Evolutionary conservation across 30 jellyfish, hydroid and myxozoan genomes (phyloP).

Genomic region (Rhopilema esculentum): DNA sequence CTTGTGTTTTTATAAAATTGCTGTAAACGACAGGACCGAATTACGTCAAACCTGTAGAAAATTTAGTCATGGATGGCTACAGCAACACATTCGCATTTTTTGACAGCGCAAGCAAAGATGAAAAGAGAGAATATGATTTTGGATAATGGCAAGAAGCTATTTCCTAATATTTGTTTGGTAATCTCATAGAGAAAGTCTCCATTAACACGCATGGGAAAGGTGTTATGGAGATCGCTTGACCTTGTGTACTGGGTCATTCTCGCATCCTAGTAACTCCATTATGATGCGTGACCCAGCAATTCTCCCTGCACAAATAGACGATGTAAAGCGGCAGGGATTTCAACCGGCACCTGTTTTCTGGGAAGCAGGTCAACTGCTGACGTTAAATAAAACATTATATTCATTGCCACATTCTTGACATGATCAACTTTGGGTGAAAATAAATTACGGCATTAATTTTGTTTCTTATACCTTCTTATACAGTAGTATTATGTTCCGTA

Average conservation of each 20-base stretch:
- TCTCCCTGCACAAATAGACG: conserved; percentile 8
- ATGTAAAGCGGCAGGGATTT: conserved; percentile 43
- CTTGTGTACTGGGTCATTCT: conserved; percentile 60
- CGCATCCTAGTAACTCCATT: conserved; percentile 35
- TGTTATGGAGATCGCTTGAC: conserved; percentile 34
- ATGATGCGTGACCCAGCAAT: conserved; percentile 58
- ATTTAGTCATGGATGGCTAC: not conserved
- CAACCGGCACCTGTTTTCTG: conserved; percentile 40
- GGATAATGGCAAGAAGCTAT: not conserved
- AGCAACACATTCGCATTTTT: not conserved
- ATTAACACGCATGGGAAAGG: conserved; percentile 9
- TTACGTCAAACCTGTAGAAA: not conserved
- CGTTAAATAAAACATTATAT: not conserved
- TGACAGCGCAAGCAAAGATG: conserved; percentile 9
- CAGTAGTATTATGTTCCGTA: no score
- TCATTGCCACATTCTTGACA: no score
- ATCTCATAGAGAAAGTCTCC: conserved; percentile 6
- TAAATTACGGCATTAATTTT: no score
- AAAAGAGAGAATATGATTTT: not conserved
- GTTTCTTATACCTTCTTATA: no score
- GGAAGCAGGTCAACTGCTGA: not conserved
- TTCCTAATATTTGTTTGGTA: not conserved
- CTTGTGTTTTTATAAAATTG: no score
- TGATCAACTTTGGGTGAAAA: no score
- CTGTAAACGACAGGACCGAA: not conserved